These are phyloP conservation scores for Ictidomys tridecemlineatus DNA, from an alignment of 2,113 vertebrate species.

Conservation along the genomic window DNA sequence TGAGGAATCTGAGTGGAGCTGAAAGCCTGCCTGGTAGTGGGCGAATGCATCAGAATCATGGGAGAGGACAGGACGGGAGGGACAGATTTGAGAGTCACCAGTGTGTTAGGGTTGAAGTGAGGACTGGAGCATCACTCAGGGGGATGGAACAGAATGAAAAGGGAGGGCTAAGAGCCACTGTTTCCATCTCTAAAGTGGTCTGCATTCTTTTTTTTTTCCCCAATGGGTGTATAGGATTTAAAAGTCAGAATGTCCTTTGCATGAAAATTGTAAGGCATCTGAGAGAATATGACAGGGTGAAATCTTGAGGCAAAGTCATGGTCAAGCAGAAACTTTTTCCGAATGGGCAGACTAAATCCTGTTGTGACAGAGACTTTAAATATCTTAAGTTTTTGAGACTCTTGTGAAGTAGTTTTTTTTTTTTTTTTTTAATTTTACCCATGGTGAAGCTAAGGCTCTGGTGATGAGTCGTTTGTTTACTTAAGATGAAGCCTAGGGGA, in stretches of 20 bases:
- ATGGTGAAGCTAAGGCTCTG: background rate
- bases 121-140: background rate
- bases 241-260: background rate
- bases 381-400: background rate
- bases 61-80: background rate
- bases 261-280: slow-evolving; percentile 2
- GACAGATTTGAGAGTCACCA: background rate
- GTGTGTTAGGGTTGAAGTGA: background rate
- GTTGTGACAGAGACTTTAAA: background rate
- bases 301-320: slow-evolving; percentile 3
- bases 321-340: background rate
- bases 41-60: background rate
- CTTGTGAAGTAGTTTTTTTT: background rate
- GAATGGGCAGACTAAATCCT: background rate
- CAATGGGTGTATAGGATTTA: background rate
- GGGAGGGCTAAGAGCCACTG: background rate
- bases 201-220: background rate
- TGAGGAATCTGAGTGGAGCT: background rate
- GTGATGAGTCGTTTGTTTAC: background rate
- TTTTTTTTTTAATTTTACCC: background rate
- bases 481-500: background rate
- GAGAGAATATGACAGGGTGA: background rate
- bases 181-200: background rate
- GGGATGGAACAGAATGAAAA: background rate
- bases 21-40: background rate